Evolutionary conservation across 2,888 invertebrate species (phyloP), one percentile per base, ranked within the genome.

Genomic region (Anthophora plumipes): DNA sequence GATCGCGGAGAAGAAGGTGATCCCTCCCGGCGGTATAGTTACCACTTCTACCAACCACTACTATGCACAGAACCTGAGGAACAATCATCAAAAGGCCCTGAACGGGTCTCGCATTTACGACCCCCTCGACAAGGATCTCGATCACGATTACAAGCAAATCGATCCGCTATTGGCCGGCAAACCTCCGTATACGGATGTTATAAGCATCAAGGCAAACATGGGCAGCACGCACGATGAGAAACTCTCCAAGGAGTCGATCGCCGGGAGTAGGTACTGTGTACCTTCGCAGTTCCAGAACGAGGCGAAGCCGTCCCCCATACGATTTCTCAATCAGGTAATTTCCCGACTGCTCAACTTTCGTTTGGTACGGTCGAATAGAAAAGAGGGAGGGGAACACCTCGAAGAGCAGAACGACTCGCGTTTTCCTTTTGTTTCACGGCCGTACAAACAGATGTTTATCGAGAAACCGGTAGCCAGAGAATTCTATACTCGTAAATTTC

Each of bases 1-100:
- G 7, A 85, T 91, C 57, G 72, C 83, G 7, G 89, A 90, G 61
- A 90, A 87, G 22, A 87, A 82, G 31, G 63, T 64, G 54, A 64
- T 74, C 22, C 22, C 67, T 7, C 57, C 60, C 3, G 48, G 63
- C 12, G 71, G 22, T 39, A 50, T 39, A 31, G 77, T 52, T n/a
- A 7, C 54, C 9, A 31, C 63, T 14, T 68, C 57, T 1, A 55
- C 61, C 12, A 86, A 78, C 41, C 92, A 91, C 54, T 93, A 93
- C 66, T 93, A 93, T 90, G 91, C 90, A 7, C 91, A 92, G 43
- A 93, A 93, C 68, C 46, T 93, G 77, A 90, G 89, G 59, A 92
- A 89, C 78, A 91, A 91, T 54, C 89, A 90, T 7, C 87, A 83
- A 7, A 82, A 80, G 54, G 61, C 80, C 22, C 61, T 91, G 12